A percentile compares a stretch with the other conserved stretches of the same genome.
These are phyloP conservation scores for Tenthredo amoena DNA, from an alignment of 2,888 invertebrate genomes.

Conservation along the genomic window DNA sequence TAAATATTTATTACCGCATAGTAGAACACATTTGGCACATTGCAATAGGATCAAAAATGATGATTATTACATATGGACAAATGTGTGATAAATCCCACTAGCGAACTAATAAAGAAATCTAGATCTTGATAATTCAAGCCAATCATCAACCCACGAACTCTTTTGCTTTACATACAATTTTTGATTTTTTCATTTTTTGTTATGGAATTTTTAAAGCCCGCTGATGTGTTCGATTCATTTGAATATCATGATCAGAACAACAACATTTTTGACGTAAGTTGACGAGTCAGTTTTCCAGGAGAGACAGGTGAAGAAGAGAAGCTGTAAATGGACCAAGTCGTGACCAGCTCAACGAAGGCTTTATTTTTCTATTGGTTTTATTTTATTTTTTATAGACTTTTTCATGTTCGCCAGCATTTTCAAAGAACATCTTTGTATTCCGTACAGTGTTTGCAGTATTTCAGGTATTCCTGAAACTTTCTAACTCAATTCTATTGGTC, in stretches of 20 bases:
- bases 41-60: background rate
- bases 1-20: background rate
- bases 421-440: slow-evolving; percentile 53
- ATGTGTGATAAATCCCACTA: background rate
- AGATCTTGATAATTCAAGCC: background rate
- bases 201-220: no score
- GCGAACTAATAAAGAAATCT: background rate
- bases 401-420: slow-evolving; percentile 54
- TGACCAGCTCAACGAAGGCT: slow-evolving; percentile 57
- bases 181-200: no score
- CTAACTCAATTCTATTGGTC: slow-evolving; percentile 56
- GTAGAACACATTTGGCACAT: background rate
- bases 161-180: no score
- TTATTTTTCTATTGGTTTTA: background rate
- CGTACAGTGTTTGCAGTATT: slow-evolving; percentile 34
- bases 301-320: slow-evolving; percentile 35
- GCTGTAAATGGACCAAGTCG: slow-evolving; percentile 49
- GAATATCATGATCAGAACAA: no score
- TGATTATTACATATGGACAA: background rate
- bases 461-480: slow-evolving; percentile 51
- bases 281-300: background rate
- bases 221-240: background rate
- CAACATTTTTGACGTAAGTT: background rate
- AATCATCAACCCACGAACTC: no score
- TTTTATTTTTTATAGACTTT: slow-evolving; percentile 1